Percentiles rank a stretch among this genome's conserved stretches.
Conservation (phyloP, 2,888 invertebrate genomes). For the Baronia brevicornis region DNA sequence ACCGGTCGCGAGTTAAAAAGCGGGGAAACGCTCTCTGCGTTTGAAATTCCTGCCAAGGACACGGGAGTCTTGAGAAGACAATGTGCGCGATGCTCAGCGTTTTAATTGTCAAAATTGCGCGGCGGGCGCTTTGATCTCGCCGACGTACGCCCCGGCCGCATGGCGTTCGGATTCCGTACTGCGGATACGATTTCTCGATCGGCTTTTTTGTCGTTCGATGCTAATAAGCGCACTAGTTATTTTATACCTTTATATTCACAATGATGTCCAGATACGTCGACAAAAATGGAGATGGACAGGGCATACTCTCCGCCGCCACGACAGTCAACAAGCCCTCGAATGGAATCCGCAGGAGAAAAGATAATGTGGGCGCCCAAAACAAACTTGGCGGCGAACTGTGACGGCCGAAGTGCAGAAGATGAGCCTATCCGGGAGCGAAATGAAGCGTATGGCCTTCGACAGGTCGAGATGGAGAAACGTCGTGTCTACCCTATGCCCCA, state of each 20-base stretch:
- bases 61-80: conserved; percentile 39
- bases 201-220: conserved; percentile 18
- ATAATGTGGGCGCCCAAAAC: too few relatives aligned
- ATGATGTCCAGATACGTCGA: too few relatives aligned
- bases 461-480: too few relatives aligned
- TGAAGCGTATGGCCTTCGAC: too few relatives aligned
- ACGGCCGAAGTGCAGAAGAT: too few relatives aligned
- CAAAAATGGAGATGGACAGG: too few relatives aligned
- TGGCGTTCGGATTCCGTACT: conserved; percentile 30
- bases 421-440: too few relatives aligned
- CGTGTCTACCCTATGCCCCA: too few relatives aligned
- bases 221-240: conserved; percentile 8
- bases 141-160: conserved; percentile 31
- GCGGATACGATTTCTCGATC: conserved; percentile 36
- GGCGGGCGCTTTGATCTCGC: conserved; percentile 48
- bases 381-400: too few relatives aligned
- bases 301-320: too few relatives aligned
- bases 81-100: conserved; percentile 59
- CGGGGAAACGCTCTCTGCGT: conserved; percentile 30
- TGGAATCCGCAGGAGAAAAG: too few relatives aligned
- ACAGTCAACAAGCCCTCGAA: too few relatives aligned
- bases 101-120: conserved; percentile 73
- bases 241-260: conserved; percentile 10
- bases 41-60: conserved; percentile 68
- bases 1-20: conserved; percentile 47